These are phyloP conservation scores for Chelon labrosus DNA, from an alignment of 2,797 vertebrate genomes.

Conservation along the genomic window DNA sequence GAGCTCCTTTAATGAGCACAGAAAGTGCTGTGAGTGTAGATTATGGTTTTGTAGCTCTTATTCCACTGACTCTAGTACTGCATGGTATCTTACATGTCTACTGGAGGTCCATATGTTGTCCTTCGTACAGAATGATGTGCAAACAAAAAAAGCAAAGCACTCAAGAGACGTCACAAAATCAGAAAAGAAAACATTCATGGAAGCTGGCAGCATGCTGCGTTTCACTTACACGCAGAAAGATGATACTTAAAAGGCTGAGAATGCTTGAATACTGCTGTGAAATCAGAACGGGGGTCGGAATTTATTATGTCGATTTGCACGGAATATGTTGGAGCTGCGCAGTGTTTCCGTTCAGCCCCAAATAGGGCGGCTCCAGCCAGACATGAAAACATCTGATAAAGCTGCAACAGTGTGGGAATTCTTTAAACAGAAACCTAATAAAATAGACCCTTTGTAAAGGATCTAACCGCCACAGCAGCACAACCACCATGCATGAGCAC, in stretches of 20 bases:
- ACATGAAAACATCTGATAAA: no score
- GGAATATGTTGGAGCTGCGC: no score
- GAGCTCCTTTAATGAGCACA: slow-evolving; percentile 47
- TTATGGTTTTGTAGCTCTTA: slow-evolving; percentile 20
- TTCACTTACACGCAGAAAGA: slow-evolving; percentile 12
- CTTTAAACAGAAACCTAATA: no score
- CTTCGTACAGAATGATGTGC: neutral
- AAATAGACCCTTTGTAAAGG: no score
- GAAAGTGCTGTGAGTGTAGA: slow-evolving; percentile 9
- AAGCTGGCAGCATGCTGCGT: neutral
- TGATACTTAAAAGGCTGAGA: neutral
- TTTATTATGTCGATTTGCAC: no score
- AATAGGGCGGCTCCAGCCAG: no score
- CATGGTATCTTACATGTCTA: slow-evolving; percentile 8
- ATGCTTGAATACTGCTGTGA: neutral
- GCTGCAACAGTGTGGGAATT: no score
- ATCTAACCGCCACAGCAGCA: no score
- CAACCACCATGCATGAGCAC: no score
- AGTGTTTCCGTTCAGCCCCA: no score
- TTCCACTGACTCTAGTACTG: neutral
- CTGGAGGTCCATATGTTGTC: slow-evolving; percentile 4
- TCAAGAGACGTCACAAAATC: neutral
- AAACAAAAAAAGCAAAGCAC: neutral
- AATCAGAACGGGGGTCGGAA: no score
- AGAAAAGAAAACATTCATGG: slow-evolving; percentile 6